Evolutionary conservation across 2,888 invertebrate genomes (phyloP), one percentile per base, ranked within the genome.

Genomic region (Teleiodes luculella): DNA sequence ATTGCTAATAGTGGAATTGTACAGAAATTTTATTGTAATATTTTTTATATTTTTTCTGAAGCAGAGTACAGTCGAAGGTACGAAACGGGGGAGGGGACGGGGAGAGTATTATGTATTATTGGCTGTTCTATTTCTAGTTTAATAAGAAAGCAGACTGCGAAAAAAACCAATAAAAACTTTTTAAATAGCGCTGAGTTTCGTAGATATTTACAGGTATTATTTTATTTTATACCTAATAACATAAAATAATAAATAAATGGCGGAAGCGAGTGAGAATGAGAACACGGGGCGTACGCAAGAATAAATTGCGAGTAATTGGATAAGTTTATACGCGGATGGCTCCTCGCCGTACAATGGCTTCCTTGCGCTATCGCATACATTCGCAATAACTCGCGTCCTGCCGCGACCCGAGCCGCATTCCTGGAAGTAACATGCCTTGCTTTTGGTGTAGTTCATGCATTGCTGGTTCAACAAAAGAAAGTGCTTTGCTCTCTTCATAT

Each of bases 221-320:
- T 24, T 4, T 24, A 24, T 24, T 24, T 36, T 14, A 5, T 14
- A 13, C 14, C 3, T 14, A 36, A 36, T 14, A 14, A 1, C 35
- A 4, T 14, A 13, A 6, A 10, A 39, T 18, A 16, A 18, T 8
- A 16, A 39, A 16, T 39, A 16, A 39, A 14, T 6, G 24, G 1
- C 6, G 3, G 6, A 7, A 13, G 43, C 24, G 45, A 45, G 28
- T 37, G 13, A 33, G 45, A 36, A 46, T 43, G 14, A 18, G 18
- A 30, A 30, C 28, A 5, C 7, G 45, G 11, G 14, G 16, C 30
- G 16, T 8, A 37, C 16, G 10, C 36, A 14, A n/a, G 50, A 50
- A 70, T 78, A 78, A 77, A 76, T 76, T 69, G 67, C 64, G 62
- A 67, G 67, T 80, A 78, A 78, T 77, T 76, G 74, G 70, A 72